Base-by-base conservation (phyloP, 2,888 invertebrate species). In the Poecilobothrus nobilitatus region DNA sequence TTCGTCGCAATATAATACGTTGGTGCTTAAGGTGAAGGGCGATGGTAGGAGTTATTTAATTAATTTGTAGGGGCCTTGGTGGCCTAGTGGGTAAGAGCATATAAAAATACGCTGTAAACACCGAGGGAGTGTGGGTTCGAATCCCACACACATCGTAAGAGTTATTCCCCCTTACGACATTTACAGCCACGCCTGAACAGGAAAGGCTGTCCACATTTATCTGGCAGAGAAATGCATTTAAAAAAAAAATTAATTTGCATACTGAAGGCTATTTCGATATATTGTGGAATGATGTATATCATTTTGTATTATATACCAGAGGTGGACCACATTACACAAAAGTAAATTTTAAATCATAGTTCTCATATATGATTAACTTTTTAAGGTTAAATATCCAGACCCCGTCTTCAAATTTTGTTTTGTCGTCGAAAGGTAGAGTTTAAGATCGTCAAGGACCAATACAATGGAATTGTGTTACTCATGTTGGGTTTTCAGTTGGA, bases 291-390 rank as follows among this genome's bases (percentile, higher is more conserved):
- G 95, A 97, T 80, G 85, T 91, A 20, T 95, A 90, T 79, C 88
- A 90, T 76, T 97, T 90, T 81, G 88, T 91, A 0, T 82, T 99
- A 6, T 94, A 89, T 78, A 99, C 99, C 0, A 87, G 97, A 81
- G 99, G 99, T 62, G 97, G 98, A 0, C 99, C 99, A 0, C 97
- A 99, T 79, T 99, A 99, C 98, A 88, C 91, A 34, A 93, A 89
- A 86, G 93, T 93, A 65, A 37, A 33, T 15, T 63, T 10, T 21
- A 22, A 7, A 6, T 22, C 44, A n/a, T n/a, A n/a, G n/a, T n/a
- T n/a, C n/a, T n/a, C n/a, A n/a, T n/a, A n/a, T n/a, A n/a, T n/a
- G 62, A 63, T 9, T 6, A 62, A 62, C 8, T 62, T n/a, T n/a
- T n/a, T 8, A 20, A 7, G n/a, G 21, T 53, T 44, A 70, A 71